Evolutionary conservation across 2,888 invertebrate genomes (phyloP), one percentile per base, ranked within the genome.

Genomic region (Pseudanteris insignis): DNA sequence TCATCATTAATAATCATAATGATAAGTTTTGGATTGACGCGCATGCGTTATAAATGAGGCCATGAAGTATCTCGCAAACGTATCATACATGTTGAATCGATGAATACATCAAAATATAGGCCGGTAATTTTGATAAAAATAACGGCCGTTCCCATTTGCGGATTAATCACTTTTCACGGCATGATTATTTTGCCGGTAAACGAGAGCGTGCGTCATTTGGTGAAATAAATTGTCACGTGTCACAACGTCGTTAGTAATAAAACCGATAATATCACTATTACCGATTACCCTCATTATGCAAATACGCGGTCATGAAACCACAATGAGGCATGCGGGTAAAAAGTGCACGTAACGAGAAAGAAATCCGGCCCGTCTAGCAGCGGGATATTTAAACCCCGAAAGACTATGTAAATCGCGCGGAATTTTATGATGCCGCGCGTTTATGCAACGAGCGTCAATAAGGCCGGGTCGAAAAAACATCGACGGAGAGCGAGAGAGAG

Each of bases 331-430:
- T 43, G 37, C 48, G 53, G 54, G 44, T 40, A 54, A 62, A 59
- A 66, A 62, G 43, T 48, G 40, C 51, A 41, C 47, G 53, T 38
- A 62, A 48, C 60, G 54, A 55, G 54, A 63, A 60, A 43, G 37
- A 41, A 64, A 65, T 64, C 57, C 63, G 46, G 48, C 53, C 50
- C 38, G 34, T 18, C 43, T 53, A 44, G 40, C 47, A 58, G 50
- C 58, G 43, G 54, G 62, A 58, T 54, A 64, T 66, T 60, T 28
- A 44, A 55, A 54, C 64, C 65, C 66, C 46, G 48, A 41, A 63
- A 51, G 65, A 65, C 60, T 70, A 70, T 70, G 71, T 69, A 73
- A 74, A 73, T 72, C 50, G 66, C 64, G 63, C 63, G 29, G 41
- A 41, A 64, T 71, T 72, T 71, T 69, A 70, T 58, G 64, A 62